Evolutionary conservation across 2,888 invertebrate genomes (phyloP).

Genomic region (Cryptophagus acutangulus): DNA sequence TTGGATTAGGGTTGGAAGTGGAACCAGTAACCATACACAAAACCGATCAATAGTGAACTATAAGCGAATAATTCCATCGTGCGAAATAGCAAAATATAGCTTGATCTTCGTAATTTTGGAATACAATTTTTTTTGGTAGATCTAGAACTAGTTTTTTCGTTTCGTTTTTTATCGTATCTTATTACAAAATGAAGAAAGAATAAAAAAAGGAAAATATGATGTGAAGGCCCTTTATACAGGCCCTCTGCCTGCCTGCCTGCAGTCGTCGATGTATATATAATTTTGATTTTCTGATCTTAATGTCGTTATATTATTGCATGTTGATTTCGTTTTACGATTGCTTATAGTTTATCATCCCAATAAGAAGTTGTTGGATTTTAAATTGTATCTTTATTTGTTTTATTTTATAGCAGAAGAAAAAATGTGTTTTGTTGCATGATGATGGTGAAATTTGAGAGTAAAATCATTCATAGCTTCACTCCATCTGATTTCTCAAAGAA

Average conservation of each 20-base stretch:
- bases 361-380: no score
- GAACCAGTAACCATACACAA: constrained; percentile 41
- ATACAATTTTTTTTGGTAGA: constrained; percentile 44
- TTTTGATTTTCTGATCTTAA: constrained; percentile 31
- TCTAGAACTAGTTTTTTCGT: constrained; percentile 33
- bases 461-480: no score
- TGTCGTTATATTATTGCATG: constrained; percentile 46
- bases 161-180: constrained; percentile 25
- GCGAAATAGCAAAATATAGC: constrained; percentile 39
- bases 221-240: constrained; percentile 30
- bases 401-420: constrained; percentile 4
- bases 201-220: constrained; percentile 22
- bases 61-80: constrained; percentile 43
- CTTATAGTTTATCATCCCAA: constrained; percentile 44
- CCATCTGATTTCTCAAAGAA: constrained; percentile 28
- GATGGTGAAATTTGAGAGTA: no score
- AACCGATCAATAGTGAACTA: constrained; percentile 33
- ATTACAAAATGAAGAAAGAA: constrained; percentile 17
- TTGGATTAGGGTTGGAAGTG: constrained; percentile 54
- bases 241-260: constrained; percentile 33
- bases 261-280: constrained; percentile 43
- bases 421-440: constrained; percentile 3
- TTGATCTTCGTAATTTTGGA: constrained; percentile 45
- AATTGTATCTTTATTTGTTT: neutral
- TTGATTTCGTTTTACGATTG: constrained; percentile 43